Evolutionary conservation across 2,113 vertebrate species (phyloP).

Genomic region (Hiodon tergisus): DNA sequence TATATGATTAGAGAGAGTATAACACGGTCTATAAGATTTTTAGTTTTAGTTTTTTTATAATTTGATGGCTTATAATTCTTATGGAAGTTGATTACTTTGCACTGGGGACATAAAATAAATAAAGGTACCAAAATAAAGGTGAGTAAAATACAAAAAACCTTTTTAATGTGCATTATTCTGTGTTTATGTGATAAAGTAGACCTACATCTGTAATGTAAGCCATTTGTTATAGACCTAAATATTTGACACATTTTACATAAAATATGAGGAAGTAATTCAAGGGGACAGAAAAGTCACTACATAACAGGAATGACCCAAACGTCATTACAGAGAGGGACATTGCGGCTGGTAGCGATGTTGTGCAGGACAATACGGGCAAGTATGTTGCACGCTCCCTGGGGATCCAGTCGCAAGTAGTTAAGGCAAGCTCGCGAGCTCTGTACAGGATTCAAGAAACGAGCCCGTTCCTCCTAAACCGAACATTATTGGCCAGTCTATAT

Average conservation of each 20-base stretch:
- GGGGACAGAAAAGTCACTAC: not conserved
- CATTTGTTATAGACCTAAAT: not conserved
- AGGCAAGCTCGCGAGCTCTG: too few relatives aligned
- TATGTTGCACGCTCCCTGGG: too few relatives aligned
- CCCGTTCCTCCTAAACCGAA: too few relatives aligned
- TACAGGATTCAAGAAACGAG: too few relatives aligned
- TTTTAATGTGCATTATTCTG: not conserved
- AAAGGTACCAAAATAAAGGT: not conserved
- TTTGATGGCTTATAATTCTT: not conserved
- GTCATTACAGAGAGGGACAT: too few relatives aligned
- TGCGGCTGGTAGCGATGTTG: too few relatives aligned
- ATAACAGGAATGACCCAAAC: not conserved
- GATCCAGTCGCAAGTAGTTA: too few relatives aligned
- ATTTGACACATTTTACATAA: not conserved
- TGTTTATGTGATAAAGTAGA: constrained; percentile 4
- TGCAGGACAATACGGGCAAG: too few relatives aligned
- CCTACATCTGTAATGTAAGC: not conserved
- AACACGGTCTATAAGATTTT: not conserved
- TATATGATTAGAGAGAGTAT: not conserved
- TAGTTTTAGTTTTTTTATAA: not conserved
- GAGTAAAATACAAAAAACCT: not conserved
- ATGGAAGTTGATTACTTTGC: constrained; percentile 6
- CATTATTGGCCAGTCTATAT: too few relatives aligned
- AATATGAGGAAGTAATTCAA: not conserved
- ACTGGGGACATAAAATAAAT: not conserved